Conservation (phyloP, 2,888 invertebrate species). For the Nudaria mundana region DNA sequence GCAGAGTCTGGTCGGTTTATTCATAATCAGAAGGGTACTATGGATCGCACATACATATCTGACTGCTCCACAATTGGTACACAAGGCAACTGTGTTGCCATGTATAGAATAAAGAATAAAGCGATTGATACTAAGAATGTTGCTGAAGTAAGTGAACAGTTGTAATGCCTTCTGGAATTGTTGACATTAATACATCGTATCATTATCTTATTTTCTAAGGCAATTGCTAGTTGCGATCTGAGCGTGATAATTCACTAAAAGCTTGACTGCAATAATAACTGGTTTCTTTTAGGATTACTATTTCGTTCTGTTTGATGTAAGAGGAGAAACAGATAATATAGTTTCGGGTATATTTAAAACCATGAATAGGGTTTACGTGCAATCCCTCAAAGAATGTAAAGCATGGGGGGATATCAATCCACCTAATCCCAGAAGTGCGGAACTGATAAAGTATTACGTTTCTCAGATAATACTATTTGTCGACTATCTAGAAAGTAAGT, state of each 20-base stretch:
- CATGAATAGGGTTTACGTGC: constrained; percentile 54
- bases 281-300: constrained; percentile 63
- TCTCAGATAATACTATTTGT: constrained; percentile 69
- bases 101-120: constrained; percentile 84
- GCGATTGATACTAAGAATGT: constrained; percentile 84
- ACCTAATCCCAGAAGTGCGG: constrained; percentile 64
- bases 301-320: constrained; percentile 53
- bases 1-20: constrained; percentile 84
- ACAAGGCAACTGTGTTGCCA: constrained; percentile 84
- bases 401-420: constrained; percentile 74
- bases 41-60: constrained; percentile 83
- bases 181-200: too few species aligned
- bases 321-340: constrained; percentile 62
- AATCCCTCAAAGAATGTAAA: constrained; percentile 53
- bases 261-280: too few species aligned
- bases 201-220: too few species aligned
- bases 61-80: constrained; percentile 81
- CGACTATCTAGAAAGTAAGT: constrained; percentile 70
- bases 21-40: constrained; percentile 62
- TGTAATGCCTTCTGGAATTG: too few species aligned
- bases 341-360: constrained; percentile 68
- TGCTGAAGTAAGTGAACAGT: constrained; percentile 78
- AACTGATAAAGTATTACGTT: constrained; percentile 59
- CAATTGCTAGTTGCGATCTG: too few species aligned
- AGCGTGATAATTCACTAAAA: too few species aligned